Percentiles rank a stretch among this genome's conserved stretches.
Evolutionary conservation across 1,140 invertebrate genomes (phyloP).

Genomic region (Kradibia gibbosae): DNA sequence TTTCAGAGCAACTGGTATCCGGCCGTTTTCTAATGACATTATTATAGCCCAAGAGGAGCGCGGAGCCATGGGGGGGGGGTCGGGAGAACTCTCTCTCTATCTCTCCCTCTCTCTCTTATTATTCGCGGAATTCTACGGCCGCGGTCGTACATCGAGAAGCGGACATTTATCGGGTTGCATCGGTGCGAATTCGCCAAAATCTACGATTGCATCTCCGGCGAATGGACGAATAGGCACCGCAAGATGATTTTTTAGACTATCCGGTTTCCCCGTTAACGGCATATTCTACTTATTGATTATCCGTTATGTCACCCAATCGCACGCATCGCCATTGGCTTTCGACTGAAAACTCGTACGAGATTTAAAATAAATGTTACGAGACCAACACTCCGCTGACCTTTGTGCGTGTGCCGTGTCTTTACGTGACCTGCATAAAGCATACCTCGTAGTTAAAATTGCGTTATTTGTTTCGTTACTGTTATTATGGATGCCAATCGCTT

Average conservation of each 20-base stretch:
- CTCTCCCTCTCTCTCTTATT: not conserved
- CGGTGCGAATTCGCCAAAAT: too few species aligned
- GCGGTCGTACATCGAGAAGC: too few species aligned
- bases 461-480: not conserved
- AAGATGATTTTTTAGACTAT: not conserved
- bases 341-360: not conserved
- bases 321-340: not conserved
- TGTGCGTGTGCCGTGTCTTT: not conserved
- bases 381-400: not conserved
- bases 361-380: not conserved
- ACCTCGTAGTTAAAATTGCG: not conserved
- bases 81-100: too few species aligned
- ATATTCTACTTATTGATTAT: not conserved
- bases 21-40: not conserved
- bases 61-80: not conserved
- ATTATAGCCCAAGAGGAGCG: not conserved
- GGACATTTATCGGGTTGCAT: not conserved
- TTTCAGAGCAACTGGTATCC: not conserved
- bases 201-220: too few species aligned
- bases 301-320: not conserved
- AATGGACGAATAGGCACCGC: not conserved
- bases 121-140: not conserved
- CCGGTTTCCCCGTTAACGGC: not conserved
- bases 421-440: not conserved
- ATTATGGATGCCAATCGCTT: not conserved